Conservation (phyloP, 1,140 invertebrate species). For the Drosophila chauvacae region DNA sequence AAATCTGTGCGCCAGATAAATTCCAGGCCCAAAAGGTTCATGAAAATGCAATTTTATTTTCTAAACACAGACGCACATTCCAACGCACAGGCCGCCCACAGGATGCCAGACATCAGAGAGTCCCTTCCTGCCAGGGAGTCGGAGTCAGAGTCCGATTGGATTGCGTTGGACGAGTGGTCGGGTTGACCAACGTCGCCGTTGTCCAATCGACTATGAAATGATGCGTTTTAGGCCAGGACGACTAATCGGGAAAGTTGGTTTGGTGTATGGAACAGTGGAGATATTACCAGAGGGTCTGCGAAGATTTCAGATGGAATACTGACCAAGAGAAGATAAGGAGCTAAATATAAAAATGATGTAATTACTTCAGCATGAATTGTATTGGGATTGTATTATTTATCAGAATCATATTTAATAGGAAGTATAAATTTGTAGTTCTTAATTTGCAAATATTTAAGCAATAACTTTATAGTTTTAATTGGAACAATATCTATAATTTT, state of each 20-base stretch:
- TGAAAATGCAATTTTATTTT: constrained; percentile 84
- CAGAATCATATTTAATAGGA: too few species aligned
- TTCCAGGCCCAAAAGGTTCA: constrained; percentile 75
- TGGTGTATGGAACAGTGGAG: constrained; percentile 42
- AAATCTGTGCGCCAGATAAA: constrained; percentile 82
- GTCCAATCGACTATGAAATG: constrained; percentile 80
- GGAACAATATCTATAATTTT: too few species aligned
- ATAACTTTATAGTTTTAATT: not conserved
- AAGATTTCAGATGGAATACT: not conserved
- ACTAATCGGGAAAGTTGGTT: constrained; percentile 68
- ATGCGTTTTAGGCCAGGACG: constrained; percentile 64
- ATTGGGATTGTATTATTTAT: not conserved
- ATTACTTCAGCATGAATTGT: not conserved
- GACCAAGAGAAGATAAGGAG: not conserved
- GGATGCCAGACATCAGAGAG: constrained; percentile 39
- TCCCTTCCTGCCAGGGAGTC: constrained; percentile 35
- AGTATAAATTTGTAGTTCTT: too few species aligned
- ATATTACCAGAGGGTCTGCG: not conserved
- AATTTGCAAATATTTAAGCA: not conserved
- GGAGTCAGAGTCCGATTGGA: constrained; percentile 19
- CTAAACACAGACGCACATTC: constrained; percentile 75
- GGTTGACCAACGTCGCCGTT: constrained; percentile 63
- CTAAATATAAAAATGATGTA: not conserved
- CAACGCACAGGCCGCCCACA: constrained; percentile 39
- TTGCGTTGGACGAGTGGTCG: constrained; percentile 21